Conservation (phyloP, 2,888 invertebrate species). For the Pachydiplax longipennis region DNA sequence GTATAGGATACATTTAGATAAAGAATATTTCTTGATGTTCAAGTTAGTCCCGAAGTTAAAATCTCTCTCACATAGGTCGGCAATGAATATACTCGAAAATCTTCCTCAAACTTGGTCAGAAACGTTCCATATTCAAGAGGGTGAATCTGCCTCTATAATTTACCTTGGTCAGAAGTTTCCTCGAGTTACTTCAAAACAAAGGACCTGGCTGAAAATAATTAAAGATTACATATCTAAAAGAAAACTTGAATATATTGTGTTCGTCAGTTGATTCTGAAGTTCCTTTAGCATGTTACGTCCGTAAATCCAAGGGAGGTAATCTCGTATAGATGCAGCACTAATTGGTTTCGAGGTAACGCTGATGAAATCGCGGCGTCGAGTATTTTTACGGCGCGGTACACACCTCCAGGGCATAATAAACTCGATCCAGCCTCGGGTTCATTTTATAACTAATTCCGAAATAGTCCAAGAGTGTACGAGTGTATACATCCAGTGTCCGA, state of each 20-base stretch:
- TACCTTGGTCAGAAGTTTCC: background rate
- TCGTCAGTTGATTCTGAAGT: too few species aligned
- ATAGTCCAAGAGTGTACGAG: background rate
- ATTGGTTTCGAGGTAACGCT: too few species aligned
- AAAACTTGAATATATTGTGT: too few species aligned
- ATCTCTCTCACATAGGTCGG: background rate
- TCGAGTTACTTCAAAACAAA: background rate
- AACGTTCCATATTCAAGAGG: slow-evolving; percentile 33
- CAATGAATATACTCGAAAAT: slow-evolving; percentile 14
- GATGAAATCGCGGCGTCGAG: background rate
- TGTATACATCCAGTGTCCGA: slow-evolving; percentile 40
- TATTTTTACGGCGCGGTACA: background rate
- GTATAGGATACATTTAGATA: too few species aligned
- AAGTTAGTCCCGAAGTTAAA: background rate
- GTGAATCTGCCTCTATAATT: slow-evolving; percentile 13
- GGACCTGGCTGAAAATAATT: background rate
- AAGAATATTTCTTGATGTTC: background rate
- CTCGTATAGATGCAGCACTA: too few species aligned
- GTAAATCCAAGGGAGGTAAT: too few species aligned
- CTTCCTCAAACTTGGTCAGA: slow-evolving; percentile 28
- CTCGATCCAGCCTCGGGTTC: background rate
- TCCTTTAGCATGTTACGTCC: too few species aligned
- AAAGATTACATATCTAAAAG: too few species aligned
- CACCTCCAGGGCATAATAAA: background rate
- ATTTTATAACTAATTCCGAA: slow-evolving; percentile 19